Conservation (phyloP, 2,888 invertebrate genomes). For the Encarsia formosa region DNA sequence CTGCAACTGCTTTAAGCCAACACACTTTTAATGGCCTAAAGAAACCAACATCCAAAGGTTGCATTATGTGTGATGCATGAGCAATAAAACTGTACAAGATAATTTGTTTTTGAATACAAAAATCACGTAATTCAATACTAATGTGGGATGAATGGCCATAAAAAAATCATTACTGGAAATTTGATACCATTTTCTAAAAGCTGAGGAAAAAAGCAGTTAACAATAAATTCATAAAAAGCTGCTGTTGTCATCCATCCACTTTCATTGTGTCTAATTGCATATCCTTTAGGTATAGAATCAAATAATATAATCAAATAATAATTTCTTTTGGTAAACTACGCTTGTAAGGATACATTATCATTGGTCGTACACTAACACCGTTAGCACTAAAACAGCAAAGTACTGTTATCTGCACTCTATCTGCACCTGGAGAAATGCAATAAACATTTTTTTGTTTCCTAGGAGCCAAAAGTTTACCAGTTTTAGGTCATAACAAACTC, state of each 20-base stretch:
- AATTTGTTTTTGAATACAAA: slow-evolving; percentile 34
- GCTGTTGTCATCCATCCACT: background rate
- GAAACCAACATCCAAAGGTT: slow-evolving; percentile 37
- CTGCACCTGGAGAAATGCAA: slow-evolving; percentile 21
- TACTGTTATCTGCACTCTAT: slow-evolving; percentile 18
- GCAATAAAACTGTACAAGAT: slow-evolving; percentile 33
- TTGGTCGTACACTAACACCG: background rate
- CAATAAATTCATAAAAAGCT: background rate
- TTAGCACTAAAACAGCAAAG: slow-evolving; percentile 7
- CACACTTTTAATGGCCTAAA: too few species aligned
- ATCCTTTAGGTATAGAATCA: background rate
- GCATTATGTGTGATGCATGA: slow-evolving; percentile 31
- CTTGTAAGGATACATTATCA: background rate
- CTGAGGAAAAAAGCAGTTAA: background rate
- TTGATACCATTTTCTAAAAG: background rate
- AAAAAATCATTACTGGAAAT: background rate
- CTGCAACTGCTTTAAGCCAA: too few species aligned
- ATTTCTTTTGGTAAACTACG: background rate
- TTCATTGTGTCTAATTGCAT: background rate
- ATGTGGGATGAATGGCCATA: background rate
- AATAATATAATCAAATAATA: too few species aligned
- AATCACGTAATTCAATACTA: slow-evolving; percentile 30
- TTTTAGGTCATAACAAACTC: slow-evolving; percentile 19
- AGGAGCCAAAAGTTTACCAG: slow-evolving; percentile 16
- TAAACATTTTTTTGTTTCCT: too few species aligned